Evolutionary conservation across 2,113 vertebrate genomes (phyloP).

Genomic region (Ceratotherium simum): DNA sequence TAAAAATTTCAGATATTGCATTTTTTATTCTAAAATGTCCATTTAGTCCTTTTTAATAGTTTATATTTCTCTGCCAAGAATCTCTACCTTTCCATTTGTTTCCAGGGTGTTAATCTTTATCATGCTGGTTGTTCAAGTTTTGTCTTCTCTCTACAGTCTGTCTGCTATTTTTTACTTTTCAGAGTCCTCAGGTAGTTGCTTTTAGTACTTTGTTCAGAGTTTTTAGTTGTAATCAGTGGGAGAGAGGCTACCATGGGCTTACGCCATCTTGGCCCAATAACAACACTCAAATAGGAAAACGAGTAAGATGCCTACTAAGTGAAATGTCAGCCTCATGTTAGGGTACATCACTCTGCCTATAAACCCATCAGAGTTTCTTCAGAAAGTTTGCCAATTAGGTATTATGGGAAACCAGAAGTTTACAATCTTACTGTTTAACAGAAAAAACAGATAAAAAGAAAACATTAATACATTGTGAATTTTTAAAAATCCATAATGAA

Average conservation of each 20-base stretch:
- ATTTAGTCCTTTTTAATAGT: background rate
- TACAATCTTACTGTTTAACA: background rate
- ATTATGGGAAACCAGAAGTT: background rate
- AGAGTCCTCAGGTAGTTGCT: background rate
- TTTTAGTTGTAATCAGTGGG: background rate
- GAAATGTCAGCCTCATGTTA: background rate
- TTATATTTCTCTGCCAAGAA: background rate
- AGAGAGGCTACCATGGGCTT: background rate
- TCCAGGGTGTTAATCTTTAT: background rate
- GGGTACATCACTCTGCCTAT: background rate
- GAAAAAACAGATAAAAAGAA: background rate
- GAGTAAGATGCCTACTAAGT: background rate
- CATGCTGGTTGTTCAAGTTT: background rate
- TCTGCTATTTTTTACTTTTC: background rate
- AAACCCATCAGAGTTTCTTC: background rate
- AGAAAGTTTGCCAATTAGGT: background rate
- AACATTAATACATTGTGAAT: background rate
- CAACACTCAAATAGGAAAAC: background rate
- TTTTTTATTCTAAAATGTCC: background rate
- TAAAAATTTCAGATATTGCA: background rate
- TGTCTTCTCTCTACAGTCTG: background rate
- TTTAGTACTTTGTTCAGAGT: background rate
- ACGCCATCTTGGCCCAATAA: background rate
- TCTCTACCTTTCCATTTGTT: background rate
- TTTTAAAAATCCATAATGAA: slow-evolving; percentile 19